Percentiles rank a stretch among this genome's conserved stretches.
Conservation (phyloP, 2,888 invertebrate genomes). For the Xestia xanthographa region DNA sequence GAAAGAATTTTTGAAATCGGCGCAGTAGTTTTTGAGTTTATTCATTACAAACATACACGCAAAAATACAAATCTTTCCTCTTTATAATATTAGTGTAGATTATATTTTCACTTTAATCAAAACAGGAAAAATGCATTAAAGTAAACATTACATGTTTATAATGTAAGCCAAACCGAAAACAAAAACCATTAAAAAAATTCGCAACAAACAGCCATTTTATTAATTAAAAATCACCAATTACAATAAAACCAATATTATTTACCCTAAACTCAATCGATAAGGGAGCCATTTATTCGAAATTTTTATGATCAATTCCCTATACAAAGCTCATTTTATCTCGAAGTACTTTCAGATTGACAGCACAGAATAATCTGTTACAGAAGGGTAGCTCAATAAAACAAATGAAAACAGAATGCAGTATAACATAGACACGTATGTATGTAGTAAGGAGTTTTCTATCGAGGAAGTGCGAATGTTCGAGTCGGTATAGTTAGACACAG, state of each 20-base stretch:
- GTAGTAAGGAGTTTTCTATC: not conserved
- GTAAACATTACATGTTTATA: not conserved
- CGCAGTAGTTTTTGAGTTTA: too few relatives aligned
- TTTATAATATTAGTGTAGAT: too few relatives aligned
- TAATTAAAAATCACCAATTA: slow-evolving; percentile 31
- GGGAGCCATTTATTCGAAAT: slow-evolving; percentile 43
- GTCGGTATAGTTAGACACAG: not conserved
- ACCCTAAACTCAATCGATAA: slow-evolving; percentile 25
- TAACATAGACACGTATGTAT: not conserved
- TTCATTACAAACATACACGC: too few relatives aligned
- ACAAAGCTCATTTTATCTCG: slow-evolving; percentile 31
- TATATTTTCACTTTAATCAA: not conserved
- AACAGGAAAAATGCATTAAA: slow-evolving; percentile 1
- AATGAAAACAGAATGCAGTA: not conserved
- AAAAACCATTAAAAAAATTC: slow-evolving; percentile 12
- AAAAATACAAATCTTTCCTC: too few relatives aligned
- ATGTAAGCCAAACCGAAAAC: slow-evolving; percentile 18
- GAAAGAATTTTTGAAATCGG: too few relatives aligned
- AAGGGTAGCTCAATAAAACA: not conserved
- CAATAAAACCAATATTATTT: slow-evolving; percentile 26
- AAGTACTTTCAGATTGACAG: not conserved
- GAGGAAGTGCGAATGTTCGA: accelerated
- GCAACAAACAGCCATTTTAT: slow-evolving; percentile 30
- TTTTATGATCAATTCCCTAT: slow-evolving; percentile 32
- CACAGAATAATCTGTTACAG: not conserved